These are phyloP conservation scores for Acanthacorydalis orientalis DNA, from an alignment of 2,888 invertebrate species.

Conservation along the genomic window DNA sequence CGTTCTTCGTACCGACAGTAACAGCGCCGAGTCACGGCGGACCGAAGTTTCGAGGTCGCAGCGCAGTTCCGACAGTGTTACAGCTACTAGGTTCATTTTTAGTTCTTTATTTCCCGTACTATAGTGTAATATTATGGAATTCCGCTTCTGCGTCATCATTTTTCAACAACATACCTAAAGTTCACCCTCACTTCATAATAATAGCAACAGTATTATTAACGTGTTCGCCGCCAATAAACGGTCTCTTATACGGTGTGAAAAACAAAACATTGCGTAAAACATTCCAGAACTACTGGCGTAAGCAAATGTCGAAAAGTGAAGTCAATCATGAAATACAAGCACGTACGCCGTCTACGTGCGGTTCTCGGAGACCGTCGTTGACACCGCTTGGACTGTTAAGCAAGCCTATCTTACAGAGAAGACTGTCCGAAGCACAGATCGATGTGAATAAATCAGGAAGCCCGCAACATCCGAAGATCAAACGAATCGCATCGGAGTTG, in stretches of 20 bases:
- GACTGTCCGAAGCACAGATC: constrained; percentile 37
- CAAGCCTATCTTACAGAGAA: constrained; percentile 32
- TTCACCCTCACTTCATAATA: constrained; percentile 33
- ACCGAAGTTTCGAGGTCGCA: constrained; percentile 32
- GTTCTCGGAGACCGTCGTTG: constrained; percentile 53
- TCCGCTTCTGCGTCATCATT: constrained; percentile 19
- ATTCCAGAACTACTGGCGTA: constrained; percentile 60
- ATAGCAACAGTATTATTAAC: constrained; percentile 47
- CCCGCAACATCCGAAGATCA: constrained; percentile 23
- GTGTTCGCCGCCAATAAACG: constrained; percentile 55
- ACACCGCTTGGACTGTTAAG: constrained; percentile 36
- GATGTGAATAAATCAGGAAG: constrained; percentile 24
- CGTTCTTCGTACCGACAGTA: constrained; percentile 53
- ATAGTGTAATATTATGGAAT: constrained; percentile 53
- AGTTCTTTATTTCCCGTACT: constrained; percentile 58
- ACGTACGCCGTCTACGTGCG: constrained; percentile 60
- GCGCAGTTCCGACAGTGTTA: constrained; percentile 48
- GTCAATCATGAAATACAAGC: constrained; percentile 68
- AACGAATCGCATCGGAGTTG: constrained; percentile 30
- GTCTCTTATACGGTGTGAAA: constrained; percentile 61
- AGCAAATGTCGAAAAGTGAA: constrained; percentile 61
- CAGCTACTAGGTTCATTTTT: constrained; percentile 57
- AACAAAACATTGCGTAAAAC: constrained; percentile 54
- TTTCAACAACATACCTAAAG: constrained; percentile 16
- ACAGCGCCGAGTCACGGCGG: constrained; percentile 34